Percentiles rank a stretch among this genome's conserved stretches.
Evolutionary conservation across 2,888 invertebrate species (phyloP).

Genomic region (Tortricodes alternella): DNA sequence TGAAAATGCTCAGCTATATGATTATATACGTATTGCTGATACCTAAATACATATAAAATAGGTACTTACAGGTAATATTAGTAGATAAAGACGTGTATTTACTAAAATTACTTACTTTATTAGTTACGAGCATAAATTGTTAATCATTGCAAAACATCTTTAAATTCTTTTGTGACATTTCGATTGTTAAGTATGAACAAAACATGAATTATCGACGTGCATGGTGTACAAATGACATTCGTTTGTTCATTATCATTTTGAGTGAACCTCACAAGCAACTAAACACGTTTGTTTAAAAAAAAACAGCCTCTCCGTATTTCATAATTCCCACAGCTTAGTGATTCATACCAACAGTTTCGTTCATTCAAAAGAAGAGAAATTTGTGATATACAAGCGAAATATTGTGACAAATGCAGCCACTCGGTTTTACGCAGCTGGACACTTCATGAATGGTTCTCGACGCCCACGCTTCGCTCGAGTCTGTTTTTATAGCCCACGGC

Average conservation of each 20-base stretch:
- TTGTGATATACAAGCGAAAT: constrained; percentile 12
- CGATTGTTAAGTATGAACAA: background rate
- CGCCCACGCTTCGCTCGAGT: constrained; percentile 43
- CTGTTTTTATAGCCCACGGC: constrained; percentile 48
- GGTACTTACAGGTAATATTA: background rate
- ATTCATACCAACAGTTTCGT: background rate
- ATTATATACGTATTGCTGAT: background rate
- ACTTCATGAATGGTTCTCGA: constrained; percentile 47
- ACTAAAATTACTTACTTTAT: background rate
- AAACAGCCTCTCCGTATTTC: background rate
- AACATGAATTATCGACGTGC: background rate
- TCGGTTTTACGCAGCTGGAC: constrained; percentile 34
- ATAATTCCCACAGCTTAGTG: background rate
- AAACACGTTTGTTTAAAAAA: background rate
- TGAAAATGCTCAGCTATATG: background rate
- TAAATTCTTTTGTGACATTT: background rate
- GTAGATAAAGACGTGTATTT: background rate
- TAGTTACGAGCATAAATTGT: background rate
- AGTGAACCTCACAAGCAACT: too few species aligned
- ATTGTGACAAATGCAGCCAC: constrained; percentile 30
- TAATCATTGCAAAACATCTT: background rate
- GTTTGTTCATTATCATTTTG: background rate
- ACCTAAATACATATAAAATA: background rate
- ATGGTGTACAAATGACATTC: background rate
- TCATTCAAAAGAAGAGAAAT: constrained; percentile 21